Base-by-base conservation (phyloP, 2,113 vertebrate genomes). In the Gallinago media region DNA sequence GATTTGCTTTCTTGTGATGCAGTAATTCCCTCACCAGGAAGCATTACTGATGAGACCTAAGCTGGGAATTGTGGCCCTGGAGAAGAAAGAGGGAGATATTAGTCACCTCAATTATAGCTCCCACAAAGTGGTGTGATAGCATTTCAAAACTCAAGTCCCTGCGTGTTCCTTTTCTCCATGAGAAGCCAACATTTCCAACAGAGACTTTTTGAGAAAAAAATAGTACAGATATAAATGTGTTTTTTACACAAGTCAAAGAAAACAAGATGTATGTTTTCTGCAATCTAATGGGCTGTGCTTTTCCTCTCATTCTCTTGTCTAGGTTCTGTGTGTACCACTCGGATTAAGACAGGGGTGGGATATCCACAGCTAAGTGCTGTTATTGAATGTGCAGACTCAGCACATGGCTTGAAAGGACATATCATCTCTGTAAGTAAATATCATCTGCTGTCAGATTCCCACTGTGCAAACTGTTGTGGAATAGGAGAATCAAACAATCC, bases 321-420 rank as follows among this genome's bases (percentile, higher is more conserved):
- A 99, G 99, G 99, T 88, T 99, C 99, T 2, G 99, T 99, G 92
- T 99, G 99, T 58, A 99, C 99, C 14, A 99, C 99, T 26, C 99
- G 99, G 83, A 99, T 99, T 97, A 99, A 99, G 98, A 99, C 99
- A 0, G 99, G 99, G 8, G 99, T 99, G 95, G 99, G 99, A 62
- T 99, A 99, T 97, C 99, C 99, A 7, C 99, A 99, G 94, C 98
- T 99, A 79, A 99, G 99, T 26, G 99, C 99, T 3, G 99, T 99
- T n/a, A 99, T 99, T 25, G 99, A 99, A 96, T 99, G 99, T 72
- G 99, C 99, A 2, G 99, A 99, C 97, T 99, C 99, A 12, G 99
- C 99, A 55, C 99, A 99, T 3, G 99, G 99, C 81, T 98, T 99
- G 76, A 99, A 99, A 97, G 99, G 99, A 88, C 99, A 99, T 97